Base-by-base conservation (phyloP, 92 coral and sea anemone species). In the Parazoanthus darwini region DNA sequence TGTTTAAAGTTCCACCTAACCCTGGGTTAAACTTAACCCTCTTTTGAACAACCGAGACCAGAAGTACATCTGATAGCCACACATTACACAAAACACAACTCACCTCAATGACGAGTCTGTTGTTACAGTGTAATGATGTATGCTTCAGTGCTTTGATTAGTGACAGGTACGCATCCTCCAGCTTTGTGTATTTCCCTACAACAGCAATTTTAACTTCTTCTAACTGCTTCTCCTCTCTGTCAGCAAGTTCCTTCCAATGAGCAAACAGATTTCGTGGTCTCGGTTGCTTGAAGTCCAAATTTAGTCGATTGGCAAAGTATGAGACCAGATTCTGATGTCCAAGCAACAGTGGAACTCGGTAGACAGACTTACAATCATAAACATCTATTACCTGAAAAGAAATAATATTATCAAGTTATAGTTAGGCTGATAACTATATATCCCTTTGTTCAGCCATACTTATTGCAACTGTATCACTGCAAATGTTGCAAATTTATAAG, bases 141-240 rank as follows among this genome's bases (percentile, higher is more conserved):
- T 97, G 99, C 82, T 96, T 97, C 54, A 97, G 91, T 65, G 99
- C 98, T 87, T 97, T 97, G 22, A 95, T 85, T 26, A 97, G 97
- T 74, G 99, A 97, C 65, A 97, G 88, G 68, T 97, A 97, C 6
- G 99, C 99, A 89, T 97, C 99, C 77, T 94, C 94, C 86, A 97
- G 85, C 86, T 89, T 90, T 11, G 95, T 96, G 90, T 97, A 97
- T 78, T 97, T 97, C 25, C 99, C 99, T 90, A 97, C 99, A 88
- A 97, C 85, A 9, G 93, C 99, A 74, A 97, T 97, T 82, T 94
- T 93, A 22, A 97, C 98, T 86, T 88, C 93, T 89, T 91, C 93
- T 14, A 96, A 89, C 22, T 68, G 89, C 59, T 93, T 91, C 87
- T 97, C 98, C 68, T 97, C 96, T 74, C 99, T 95, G 88, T 96